Conservation (phyloP, 2,797 vertebrate genomes). For the Echeneis naucrates region DNA sequence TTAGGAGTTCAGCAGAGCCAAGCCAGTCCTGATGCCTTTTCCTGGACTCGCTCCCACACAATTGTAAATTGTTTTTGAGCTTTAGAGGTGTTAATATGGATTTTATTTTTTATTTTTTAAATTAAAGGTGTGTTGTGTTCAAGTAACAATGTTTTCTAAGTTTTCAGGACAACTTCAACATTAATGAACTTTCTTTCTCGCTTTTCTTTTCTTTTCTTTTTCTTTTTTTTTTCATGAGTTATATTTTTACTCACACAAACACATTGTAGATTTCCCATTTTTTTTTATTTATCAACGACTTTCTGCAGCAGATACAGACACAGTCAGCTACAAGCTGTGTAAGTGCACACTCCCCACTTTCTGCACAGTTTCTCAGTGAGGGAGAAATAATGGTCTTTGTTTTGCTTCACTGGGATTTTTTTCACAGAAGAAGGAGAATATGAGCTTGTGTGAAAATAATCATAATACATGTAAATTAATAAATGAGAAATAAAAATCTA, state of each 20-base stretch:
- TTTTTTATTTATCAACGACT: neutral
- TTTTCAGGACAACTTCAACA: neutral
- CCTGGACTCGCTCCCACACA: slow-evolving; percentile 19
- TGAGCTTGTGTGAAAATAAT: neutral
- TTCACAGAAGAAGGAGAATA: neutral
- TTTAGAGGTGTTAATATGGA: no score
- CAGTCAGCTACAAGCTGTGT: no score
- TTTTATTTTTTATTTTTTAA: neutral
- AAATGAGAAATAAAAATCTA: neutral
- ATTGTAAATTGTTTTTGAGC: neutral
- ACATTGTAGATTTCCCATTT: neutral
- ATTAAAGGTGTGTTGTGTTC: neutral
- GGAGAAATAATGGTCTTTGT: neutral
- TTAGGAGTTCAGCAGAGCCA: slow-evolving; percentile 55
- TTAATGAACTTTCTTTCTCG: neutral
- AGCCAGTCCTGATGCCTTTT: slow-evolving; percentile 30
- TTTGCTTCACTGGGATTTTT: neutral
- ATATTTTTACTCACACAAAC: neutral
- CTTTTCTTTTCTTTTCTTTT: no score
- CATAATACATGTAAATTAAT: no score
- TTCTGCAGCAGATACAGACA: neutral
- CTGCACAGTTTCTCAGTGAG: neutral
- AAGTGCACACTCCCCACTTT: no score
- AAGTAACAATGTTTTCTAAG: neutral
- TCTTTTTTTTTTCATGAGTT: neutral